A percentile compares a stretch with the other conserved stretches of the same genome.
Evolutionary conservation across 2,888 invertebrate genomes (phyloP).

Genomic region (Augiades crinisus): DNA sequence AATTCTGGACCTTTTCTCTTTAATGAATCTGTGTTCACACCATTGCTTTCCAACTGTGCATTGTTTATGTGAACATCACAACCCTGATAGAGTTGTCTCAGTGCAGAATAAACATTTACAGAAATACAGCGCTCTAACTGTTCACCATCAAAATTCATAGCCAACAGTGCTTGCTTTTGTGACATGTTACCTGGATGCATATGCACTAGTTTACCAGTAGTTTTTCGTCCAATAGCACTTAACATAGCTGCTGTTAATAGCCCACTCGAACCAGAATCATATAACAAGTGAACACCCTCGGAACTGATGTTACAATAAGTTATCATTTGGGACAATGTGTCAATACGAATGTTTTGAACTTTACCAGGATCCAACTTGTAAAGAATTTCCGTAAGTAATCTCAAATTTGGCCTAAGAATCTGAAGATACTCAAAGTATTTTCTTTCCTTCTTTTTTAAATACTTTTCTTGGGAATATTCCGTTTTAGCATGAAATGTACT

Average conservation of each 20-base stretch:
- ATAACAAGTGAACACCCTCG: constrained; percentile 89
- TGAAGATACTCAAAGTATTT: constrained; percentile 94
- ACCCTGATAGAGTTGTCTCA: constrained; percentile 85
- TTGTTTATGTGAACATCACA: constrained; percentile 52
- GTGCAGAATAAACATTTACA: constrained; percentile 88
- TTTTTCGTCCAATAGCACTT: constrained; percentile 86
- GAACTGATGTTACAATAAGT: constrained; percentile 90
- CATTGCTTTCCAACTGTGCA: constrained; percentile 40
- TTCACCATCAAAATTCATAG: constrained; percentile 89
- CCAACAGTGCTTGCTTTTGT: constrained; percentile 88
- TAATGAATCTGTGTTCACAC: constrained; percentile 43
- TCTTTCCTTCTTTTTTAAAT: constrained; percentile 96
- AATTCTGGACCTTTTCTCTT: constrained; percentile 51
- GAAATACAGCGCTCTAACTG: constrained; percentile 86
- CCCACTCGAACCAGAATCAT: constrained; percentile 94
- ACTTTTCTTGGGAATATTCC: constrained; percentile 96
- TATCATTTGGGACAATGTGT: constrained; percentile 94
- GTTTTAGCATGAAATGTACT: constrained; percentile 95
- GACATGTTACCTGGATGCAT: constrained; percentile 91
- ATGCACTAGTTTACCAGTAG: constrained; percentile 85
- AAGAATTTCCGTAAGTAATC: constrained; percentile 92
- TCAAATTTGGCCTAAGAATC: constrained; percentile 89
- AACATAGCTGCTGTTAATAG: constrained; percentile 91
- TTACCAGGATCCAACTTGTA: constrained; percentile 89
- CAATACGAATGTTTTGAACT: constrained; percentile 89